Percentiles rank a stretch among this genome's conserved stretches.
phyloP scores from a whole-genome alignment of 2,113 vertebrate genomes.

The Prochilodus magdalenae region DNA sequence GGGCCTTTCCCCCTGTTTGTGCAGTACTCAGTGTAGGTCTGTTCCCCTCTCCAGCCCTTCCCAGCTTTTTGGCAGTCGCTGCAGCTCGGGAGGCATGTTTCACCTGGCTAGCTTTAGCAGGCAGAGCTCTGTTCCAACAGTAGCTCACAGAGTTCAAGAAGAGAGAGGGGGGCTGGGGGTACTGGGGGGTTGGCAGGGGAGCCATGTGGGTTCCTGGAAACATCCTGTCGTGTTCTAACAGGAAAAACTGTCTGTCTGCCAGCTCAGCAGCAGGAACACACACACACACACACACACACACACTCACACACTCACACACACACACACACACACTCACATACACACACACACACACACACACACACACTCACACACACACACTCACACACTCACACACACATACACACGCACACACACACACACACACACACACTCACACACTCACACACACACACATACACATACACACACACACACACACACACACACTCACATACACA shows the following conservation, averaged over 20 bases:
- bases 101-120: constrained; percentile 37
- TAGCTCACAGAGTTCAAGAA: constrained; percentile 22
- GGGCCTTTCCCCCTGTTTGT: not conserved
- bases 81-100: constrained; percentile 9
- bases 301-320: constrained; percentile 35
- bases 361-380: constrained; percentile 38
- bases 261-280: constrained; percentile 32
- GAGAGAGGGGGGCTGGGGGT: constrained; percentile 1
- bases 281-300: constrained; percentile 36
- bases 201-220: constrained; percentile 55
- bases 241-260: constrained; percentile 45
- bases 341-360: constrained; percentile 31
- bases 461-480: constrained; percentile 28
- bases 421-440: constrained; percentile 42
- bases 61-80: constrained; percentile 7
- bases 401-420: constrained; percentile 8
- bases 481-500: constrained; percentile 40
- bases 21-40: not conserved
- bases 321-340: constrained; percentile 27
- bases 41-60: not conserved
- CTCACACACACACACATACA: too few relatives aligned
- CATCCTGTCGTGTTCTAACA: constrained; percentile 49
- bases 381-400: too few relatives aligned
- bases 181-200: not conserved
- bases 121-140: constrained; percentile 30